A percentile compares a stretch with the other conserved stretches of the same genome.
These are phyloP conservation scores for Vidua chalybeata DNA, from an alignment of 2,113 vertebrate genomes.

Conservation along the genomic window DNA sequence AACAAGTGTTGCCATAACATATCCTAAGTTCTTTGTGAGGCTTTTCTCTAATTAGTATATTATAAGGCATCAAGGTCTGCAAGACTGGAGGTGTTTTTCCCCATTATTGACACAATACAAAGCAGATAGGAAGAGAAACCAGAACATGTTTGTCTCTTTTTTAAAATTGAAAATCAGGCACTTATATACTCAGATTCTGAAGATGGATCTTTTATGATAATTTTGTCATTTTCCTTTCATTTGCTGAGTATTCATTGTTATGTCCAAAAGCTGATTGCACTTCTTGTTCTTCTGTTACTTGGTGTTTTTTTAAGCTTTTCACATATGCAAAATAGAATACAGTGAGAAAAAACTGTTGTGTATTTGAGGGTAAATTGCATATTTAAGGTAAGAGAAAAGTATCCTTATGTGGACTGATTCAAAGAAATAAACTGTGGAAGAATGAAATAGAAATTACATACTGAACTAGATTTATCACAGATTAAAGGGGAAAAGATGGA, in stretches of 20 bases:
- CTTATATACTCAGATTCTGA: neutral
- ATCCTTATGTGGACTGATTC: neutral
- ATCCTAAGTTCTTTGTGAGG: neutral
- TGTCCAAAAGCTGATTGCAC: neutral
- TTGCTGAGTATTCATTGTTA: neutral
- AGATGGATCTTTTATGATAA: neutral
- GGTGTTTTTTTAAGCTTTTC: neutral
- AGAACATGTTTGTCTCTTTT: neutral
- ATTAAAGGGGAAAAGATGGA: neutral
- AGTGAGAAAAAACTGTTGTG: neutral
- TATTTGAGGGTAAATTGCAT: neutral
- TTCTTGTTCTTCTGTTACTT: neutral
- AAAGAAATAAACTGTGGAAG: neutral
- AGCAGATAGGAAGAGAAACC: neutral
- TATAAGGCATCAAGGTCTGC: neutral
- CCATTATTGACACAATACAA: neutral
- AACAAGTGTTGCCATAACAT: neutral
- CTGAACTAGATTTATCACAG: neutral
- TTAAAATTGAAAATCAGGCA: neutral
- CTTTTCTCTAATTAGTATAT: neutral
- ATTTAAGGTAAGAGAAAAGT: neutral
- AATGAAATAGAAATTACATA: neutral
- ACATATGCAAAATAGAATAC: neutral
- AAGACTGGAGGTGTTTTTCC: accelerated
- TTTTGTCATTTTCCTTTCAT: neutral